Conservation (phyloP, 2,113 vertebrate species). For the Stigmatopora nigra region DNA sequence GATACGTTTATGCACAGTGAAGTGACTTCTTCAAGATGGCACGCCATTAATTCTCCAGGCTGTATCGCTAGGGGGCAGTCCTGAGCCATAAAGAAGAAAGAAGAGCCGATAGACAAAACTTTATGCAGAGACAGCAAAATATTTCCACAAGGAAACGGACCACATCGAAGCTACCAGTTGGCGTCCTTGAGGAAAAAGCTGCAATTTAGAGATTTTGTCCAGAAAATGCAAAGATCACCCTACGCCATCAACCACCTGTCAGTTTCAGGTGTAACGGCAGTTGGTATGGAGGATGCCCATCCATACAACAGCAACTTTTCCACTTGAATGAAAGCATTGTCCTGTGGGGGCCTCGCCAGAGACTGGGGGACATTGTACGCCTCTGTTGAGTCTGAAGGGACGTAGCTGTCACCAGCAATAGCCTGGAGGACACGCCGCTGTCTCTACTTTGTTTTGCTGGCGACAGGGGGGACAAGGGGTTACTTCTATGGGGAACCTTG, state of each 20-base stretch:
- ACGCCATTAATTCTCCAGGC: neutral
- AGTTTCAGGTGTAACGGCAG: slow-evolving; percentile 31
- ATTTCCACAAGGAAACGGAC: slow-evolving; percentile 4
- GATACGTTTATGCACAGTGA: slow-evolving; percentile 54
- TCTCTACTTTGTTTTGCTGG: slow-evolving; percentile 39
- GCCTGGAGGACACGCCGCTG: slow-evolving; percentile 43
- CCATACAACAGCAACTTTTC: slow-evolving; percentile 14
- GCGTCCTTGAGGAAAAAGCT: neutral
- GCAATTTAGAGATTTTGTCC: neutral
- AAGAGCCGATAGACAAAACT: neutral
- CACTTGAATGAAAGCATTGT: slow-evolving; percentile 54
- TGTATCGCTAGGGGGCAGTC: slow-evolving; percentile 66
- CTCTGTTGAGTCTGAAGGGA: slow-evolving; percentile 30
- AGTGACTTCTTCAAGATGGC: slow-evolving; percentile 43
- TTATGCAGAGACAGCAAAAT: slow-evolving; percentile 15
- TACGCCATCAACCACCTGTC: neutral
- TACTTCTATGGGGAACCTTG: slow-evolving; percentile 51
- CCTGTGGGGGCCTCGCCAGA: slow-evolving; percentile 20
- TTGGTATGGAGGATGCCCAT: neutral
- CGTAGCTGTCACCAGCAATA: slow-evolving; percentile 56
- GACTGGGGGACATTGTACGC: slow-evolving; percentile 58
- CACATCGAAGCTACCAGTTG: slow-evolving; percentile 2
- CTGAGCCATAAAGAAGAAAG: slow-evolving; percentile 60
- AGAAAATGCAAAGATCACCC: neutral
- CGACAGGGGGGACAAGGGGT: slow-evolving; percentile 42